These are phyloP conservation scores for Theonella swinhoei DNA, from an alignment of 37 sponge, comb jelly and placozoan species.

Conservation along the genomic window DNA sequence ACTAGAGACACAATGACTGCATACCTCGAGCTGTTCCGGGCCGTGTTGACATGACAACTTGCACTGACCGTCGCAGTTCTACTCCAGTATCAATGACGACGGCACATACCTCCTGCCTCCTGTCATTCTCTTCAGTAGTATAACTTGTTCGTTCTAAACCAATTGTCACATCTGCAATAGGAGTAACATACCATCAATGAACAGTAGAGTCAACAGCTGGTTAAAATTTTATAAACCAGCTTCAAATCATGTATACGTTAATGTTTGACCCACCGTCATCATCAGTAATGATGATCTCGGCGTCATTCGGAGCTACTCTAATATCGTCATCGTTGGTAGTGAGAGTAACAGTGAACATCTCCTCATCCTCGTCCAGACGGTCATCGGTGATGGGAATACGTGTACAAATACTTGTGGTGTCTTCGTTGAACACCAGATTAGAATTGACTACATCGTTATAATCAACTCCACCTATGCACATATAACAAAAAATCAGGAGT, in stretches of 20 bases:
- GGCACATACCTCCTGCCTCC: neutral
- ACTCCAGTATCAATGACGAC: neutral
- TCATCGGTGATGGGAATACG: neutral
- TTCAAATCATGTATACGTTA: too few relatives aligned
- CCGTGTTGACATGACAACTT: neutral
- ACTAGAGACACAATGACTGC: neutral
- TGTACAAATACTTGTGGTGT: neutral
- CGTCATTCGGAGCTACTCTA: slow-evolving; percentile 8
- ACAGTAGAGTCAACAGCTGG: too few relatives aligned
- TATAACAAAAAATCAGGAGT: too few relatives aligned
- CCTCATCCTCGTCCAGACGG: neutral
- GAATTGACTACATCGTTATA: too few relatives aligned
- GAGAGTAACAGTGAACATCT: neutral
- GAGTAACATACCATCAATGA: too few relatives aligned
- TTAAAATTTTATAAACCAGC: too few relatives aligned
- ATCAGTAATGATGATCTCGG: slow-evolving; percentile 32
- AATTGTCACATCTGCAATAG: neutral
- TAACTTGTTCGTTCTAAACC: neutral
- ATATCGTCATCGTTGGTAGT: neutral
- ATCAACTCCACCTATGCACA: too few relatives aligned
- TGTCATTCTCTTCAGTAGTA: neutral
- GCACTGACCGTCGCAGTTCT: neutral
- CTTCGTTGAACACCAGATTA: neutral
- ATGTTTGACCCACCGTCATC: slow-evolving; percentile 47
- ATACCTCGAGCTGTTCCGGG: neutral